phyloP scores from a whole-genome alignment of 2,888 invertebrate species.

The Euplagia quadripunctaria region DNA sequence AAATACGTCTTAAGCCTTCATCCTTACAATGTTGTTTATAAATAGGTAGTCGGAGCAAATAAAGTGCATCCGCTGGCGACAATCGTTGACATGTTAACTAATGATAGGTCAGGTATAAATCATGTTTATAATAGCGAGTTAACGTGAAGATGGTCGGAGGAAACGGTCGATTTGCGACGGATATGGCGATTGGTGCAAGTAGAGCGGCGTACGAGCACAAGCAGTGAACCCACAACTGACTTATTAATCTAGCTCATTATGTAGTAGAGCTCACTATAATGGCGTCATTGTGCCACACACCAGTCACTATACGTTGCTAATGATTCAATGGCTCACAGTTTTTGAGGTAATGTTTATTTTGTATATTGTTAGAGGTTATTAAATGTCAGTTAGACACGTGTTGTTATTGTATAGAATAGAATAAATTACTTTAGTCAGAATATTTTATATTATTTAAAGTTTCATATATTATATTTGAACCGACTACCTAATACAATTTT shows the following conservation, averaged over 20 bases:
- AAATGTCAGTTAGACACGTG: constrained; percentile 22
- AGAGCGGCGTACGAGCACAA: constrained; percentile 62
- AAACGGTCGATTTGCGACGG: constrained; percentile 85
- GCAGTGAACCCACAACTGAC: constrained; percentile 64
- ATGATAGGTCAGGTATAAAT: constrained; percentile 85
- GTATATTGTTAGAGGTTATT: constrained; percentile 20
- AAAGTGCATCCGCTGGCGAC: constrained; percentile 78
- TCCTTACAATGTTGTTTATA: constrained; percentile 55
- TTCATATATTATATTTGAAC: too few relatives aligned
- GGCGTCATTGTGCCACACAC: constrained; percentile 53
- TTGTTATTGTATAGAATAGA: not conserved
- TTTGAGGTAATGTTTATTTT: constrained; percentile 32
- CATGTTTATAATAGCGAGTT: constrained; percentile 79
- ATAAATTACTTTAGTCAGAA: not conserved
- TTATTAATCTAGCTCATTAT: constrained; percentile 71
- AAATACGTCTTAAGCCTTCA: constrained; percentile 42
- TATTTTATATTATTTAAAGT: too few relatives aligned
- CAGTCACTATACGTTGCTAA: constrained; percentile 34
- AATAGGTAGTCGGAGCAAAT: constrained; percentile 74
- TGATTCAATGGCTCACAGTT: constrained; percentile 36
- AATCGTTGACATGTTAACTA: constrained; percentile 80
- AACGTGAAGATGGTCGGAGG: constrained; percentile 77
- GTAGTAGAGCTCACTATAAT: constrained; percentile 56
- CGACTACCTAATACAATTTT: too few relatives aligned
- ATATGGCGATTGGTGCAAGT: constrained; percentile 82